Conservation (phyloP, 2,888 invertebrate genomes). For the Seladonia tumulorum region DNA sequence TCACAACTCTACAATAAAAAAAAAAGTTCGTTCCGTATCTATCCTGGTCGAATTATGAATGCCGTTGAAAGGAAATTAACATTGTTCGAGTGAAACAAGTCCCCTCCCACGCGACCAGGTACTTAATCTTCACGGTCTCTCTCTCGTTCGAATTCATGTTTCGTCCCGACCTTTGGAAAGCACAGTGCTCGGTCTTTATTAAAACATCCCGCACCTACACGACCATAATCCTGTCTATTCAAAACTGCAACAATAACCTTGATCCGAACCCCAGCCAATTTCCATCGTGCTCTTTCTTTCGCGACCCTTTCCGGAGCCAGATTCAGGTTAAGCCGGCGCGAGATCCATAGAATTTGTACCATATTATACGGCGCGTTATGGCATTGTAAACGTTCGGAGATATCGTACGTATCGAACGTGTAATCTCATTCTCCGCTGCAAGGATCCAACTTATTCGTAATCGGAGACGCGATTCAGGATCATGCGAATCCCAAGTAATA, state of each 20-base stretch:
- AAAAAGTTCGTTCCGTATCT: no score
- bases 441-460: background rate
- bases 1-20: no score
- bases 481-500: background rate
- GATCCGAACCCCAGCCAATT: background rate
- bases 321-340: background rate
- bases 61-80: background rate
- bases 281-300: background rate
- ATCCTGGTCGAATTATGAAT: background rate
- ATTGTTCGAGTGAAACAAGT: conserved; percentile 13
- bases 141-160: conserved; percentile 19
- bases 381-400: background rate
- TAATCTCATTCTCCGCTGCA: background rate
- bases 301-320: background rate
- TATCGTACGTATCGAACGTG: background rate
- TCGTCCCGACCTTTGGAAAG: conserved; percentile 8
- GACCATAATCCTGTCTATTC: conserved; percentile 35
- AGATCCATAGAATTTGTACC: background rate
- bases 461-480: background rate
- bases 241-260: conserved; percentile 31
- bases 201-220: background rate
- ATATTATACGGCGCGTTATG: background rate
- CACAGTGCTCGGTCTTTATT: background rate
- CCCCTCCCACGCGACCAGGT: background rate
- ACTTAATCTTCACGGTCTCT: conserved; percentile 35